phyloP scores from a whole-genome alignment of 1,140 invertebrate genomes.

The Brachionus manjavacas region DNA sequence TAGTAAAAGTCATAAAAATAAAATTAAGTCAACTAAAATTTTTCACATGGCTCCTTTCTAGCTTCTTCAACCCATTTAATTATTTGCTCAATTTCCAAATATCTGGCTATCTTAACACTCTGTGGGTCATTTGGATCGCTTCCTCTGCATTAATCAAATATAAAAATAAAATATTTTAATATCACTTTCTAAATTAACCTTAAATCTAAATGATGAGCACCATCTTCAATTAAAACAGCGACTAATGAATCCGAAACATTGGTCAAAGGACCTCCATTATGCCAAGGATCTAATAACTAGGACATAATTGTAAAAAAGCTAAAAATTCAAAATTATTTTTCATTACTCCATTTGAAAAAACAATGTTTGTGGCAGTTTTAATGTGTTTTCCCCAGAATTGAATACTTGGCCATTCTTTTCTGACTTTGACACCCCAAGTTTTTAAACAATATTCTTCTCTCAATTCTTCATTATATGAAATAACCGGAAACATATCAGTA shows the following conservation, averaged over 20 bases:
- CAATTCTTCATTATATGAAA: slow-evolving; percentile 68
- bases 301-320: not conserved
- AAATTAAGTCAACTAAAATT: not conserved
- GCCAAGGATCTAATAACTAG: slow-evolving; percentile 76
- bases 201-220: slow-evolving; percentile 71
- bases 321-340: not conserved
- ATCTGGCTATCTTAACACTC: slow-evolving; percentile 12
- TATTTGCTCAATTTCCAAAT: slow-evolving; percentile 25
- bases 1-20: not conserved
- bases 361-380: slow-evolving; percentile 72
- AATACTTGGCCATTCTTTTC: slow-evolving; percentile 65
- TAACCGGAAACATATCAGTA: slow-evolving; percentile 76
- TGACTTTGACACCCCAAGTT: slow-evolving; percentile 67
- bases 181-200: not conserved
- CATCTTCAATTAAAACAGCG: slow-evolving; percentile 66
- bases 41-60: slow-evolving; percentile 5
- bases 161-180: not conserved
- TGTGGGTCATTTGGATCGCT: slow-evolving; percentile 32
- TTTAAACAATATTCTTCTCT: slow-evolving; percentile 67
- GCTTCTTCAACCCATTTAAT: slow-evolving; percentile 38
- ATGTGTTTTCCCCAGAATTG: slow-evolving; percentile 74
- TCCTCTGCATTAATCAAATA: slow-evolving; percentile 22
- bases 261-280: slow-evolving; percentile 73
- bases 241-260: slow-evolving; percentile 22
- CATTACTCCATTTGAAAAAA: slow-evolving; percentile 41